Conservation (phyloP, 2,113 vertebrate species). For the Myotis davidii region DNA sequence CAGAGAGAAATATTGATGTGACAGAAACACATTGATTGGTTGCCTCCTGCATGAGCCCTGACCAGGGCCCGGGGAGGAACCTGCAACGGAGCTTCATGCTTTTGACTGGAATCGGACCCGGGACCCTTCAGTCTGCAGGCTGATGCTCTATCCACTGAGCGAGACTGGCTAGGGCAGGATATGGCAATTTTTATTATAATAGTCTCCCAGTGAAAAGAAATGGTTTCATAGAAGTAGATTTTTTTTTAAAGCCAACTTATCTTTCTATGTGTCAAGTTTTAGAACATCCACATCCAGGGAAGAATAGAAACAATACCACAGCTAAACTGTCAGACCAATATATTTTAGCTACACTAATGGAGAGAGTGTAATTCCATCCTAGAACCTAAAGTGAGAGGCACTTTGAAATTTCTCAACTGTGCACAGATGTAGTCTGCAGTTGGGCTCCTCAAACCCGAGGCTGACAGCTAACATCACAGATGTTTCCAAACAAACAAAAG, state of each 20-base stretch:
- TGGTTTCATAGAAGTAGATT: not conserved
- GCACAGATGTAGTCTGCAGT: constrained; percentile 69
- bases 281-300: not conserved
- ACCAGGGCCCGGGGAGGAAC: no score
- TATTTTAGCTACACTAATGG: not conserved
- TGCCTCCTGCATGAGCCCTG: no score
- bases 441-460: constrained; percentile 79
- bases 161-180: no score
- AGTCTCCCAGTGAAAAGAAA: not conserved
- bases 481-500: constrained; percentile 80
- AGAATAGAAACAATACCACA: constrained; percentile 19
- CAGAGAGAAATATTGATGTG: no score
- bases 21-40: no score
- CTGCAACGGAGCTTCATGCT: no score
- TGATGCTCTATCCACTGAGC: no score
- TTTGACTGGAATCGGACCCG: no score
- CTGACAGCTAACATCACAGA: constrained; percentile 77
- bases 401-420: constrained; percentile 53
- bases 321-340: not conserved
- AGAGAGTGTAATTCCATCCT: not conserved
- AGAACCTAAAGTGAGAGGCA: constrained; percentile 11
- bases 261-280: constrained; percentile 27
- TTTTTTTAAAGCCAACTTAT: not conserved
- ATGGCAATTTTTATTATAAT: not conserved
- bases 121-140: no score